Conservation (phyloP, 2,113 vertebrate species). For the Pachyramphus minor region DNA sequence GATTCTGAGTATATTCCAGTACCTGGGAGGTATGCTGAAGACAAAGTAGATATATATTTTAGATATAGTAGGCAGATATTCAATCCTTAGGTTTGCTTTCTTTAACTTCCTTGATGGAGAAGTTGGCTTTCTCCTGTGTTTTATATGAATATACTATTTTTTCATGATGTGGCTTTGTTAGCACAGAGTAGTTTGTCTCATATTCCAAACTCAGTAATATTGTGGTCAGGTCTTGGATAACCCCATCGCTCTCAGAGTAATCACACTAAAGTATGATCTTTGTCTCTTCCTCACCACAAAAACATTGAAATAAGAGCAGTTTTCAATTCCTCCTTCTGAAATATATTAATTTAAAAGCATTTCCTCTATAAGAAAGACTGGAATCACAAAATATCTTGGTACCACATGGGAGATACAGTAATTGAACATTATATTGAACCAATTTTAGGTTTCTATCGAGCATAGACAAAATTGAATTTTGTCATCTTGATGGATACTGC, state of each 20-base stretch:
- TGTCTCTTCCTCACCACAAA: neutral
- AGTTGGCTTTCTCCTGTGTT: neutral
- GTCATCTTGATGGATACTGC: conserved; percentile 25
- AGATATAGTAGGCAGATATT: neutral
- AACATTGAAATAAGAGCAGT: neutral
- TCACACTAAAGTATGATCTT: neutral
- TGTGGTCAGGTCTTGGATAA: neutral
- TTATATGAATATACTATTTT: neutral
- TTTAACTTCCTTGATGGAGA: neutral
- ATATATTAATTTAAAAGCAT: conserved; percentile 26
- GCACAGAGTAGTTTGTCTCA: neutral
- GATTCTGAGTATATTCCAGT: neutral
- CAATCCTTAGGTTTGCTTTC: neutral
- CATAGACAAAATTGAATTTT: conserved; percentile 26
- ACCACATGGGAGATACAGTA: neutral
- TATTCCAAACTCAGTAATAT: neutral
- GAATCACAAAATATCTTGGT: neutral
- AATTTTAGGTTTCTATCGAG: neutral
- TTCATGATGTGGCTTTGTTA: neutral
- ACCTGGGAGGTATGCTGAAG: neutral
- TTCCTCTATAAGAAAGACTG: neutral
- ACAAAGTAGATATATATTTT: neutral
- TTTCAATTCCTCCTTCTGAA: conserved; percentile 17
- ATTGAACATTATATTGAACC: conserved; percentile 38
- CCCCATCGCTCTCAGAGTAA: neutral